A percentile compares a stretch with the other conserved stretches of the same genome.
Evolutionary conservation across 2,113 vertebrate species (phyloP).

Genomic region (Pogona vitticeps): DNA sequence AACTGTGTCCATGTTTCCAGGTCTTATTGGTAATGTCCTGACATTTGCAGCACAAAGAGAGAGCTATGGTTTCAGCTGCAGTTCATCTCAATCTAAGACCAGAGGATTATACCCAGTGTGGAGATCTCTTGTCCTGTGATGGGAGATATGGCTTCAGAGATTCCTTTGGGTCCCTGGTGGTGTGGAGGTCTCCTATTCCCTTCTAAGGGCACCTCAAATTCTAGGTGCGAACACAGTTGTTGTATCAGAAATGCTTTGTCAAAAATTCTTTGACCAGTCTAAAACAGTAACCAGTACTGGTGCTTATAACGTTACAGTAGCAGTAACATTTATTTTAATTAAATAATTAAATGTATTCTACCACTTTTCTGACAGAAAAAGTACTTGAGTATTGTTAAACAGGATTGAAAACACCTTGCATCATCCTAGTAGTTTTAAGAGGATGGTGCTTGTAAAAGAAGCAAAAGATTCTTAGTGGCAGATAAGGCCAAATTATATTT

Average conservation of each 20-base stretch:
- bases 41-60: background rate
- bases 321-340: too few species aligned
- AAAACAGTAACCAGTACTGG: background rate
- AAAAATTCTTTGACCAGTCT: background rate
- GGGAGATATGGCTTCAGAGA: background rate
- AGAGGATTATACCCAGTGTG: background rate
- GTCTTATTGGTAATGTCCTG: background rate
- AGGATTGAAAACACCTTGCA: background rate
- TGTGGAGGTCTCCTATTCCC: background rate
- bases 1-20: too few species aligned
- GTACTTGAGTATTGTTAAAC: too few species aligned
- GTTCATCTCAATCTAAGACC: background rate
- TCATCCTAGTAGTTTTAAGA: background rate
- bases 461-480: background rate
- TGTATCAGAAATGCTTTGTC: background rate
- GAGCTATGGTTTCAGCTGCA: too few species aligned
- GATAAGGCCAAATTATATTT: background rate
- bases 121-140: background rate
- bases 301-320: background rate
- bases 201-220: background rate
- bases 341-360: too few species aligned
- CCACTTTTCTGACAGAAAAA: too few species aligned
- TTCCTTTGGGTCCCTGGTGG: background rate
- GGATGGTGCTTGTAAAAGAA: background rate
- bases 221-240: background rate